These are phyloP conservation scores for Stegana nigrithorax DNA, from an alignment of 2,888 invertebrate genomes.

Conservation along the genomic window DNA sequence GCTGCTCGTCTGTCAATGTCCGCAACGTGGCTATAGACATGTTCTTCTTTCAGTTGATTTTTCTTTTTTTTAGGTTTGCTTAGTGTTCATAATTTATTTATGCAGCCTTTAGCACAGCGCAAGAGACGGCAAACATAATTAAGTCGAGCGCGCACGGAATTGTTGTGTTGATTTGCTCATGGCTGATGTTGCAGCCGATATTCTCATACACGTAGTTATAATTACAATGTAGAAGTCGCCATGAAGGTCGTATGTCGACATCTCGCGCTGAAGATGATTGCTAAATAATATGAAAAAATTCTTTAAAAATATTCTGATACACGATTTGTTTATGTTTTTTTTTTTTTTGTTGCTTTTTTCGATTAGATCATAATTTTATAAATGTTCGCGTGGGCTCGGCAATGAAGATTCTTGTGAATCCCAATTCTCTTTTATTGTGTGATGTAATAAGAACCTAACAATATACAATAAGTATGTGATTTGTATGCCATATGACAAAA, in stretches of 20 bases:
- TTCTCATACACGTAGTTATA: neutral
- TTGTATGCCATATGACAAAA: too few species aligned
- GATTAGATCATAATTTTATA: too few species aligned
- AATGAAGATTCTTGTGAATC: too few species aligned
- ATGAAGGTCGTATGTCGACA: slow-evolving; percentile 2
- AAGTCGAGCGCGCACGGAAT: neutral
- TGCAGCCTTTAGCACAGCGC: neutral
- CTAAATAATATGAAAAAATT: too few species aligned
- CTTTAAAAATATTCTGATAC: too few species aligned
- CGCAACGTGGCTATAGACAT: neutral
- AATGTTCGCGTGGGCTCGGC: too few species aligned
- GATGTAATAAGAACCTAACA: too few species aligned
- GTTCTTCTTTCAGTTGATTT: neutral
- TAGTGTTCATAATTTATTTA: neutral
- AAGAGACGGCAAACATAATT: neutral
- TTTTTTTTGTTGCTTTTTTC: too few species aligned
- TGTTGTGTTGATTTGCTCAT: neutral
- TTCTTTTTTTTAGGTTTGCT: neutral
- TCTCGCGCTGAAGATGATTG: neutral
- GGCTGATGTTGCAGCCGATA: neutral
- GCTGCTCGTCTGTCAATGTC: neutral
- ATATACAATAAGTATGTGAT: too few species aligned
- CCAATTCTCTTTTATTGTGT: too few species aligned
- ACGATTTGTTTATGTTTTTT: too few species aligned
- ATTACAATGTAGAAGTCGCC: slow-evolving; percentile 10